Evolutionary conservation across 2,888 invertebrate species (phyloP).

Genomic region (Drosophila rellima): DNA sequence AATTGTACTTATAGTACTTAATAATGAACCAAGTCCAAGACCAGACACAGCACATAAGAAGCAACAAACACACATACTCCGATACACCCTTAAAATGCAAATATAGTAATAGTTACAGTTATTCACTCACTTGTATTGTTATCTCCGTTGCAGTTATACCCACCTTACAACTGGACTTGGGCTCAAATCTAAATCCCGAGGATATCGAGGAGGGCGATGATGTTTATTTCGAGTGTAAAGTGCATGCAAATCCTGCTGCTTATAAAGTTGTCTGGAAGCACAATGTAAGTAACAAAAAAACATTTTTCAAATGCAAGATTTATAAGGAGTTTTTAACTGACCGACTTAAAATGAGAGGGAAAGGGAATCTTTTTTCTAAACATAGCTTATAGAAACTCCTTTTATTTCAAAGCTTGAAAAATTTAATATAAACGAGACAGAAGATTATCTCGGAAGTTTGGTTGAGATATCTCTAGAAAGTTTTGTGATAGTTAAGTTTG

Average conservation of each 20-base stretch:
- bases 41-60: constrained; percentile 30
- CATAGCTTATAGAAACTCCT: constrained; percentile 2
- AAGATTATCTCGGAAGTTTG: too few species aligned
- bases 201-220: constrained; percentile 93
- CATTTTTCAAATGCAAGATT: constrained; percentile 29
- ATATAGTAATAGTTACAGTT: constrained; percentile 12
- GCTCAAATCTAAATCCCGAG: constrained; percentile 91
- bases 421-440: neutral
- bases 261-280: constrained; percentile 93
- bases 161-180: constrained; percentile 89
- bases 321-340: constrained; percentile 43
- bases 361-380: neutral
- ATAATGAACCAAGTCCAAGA: constrained; percentile 46
- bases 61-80: constrained; percentile 35
- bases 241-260: constrained; percentile 91
- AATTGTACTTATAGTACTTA: constrained; percentile 68
- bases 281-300: constrained; percentile 88
- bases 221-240: constrained; percentile 93
- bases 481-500: too few species aligned
- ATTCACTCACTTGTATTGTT: constrained; percentile 29
- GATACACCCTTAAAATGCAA: constrained; percentile 10
- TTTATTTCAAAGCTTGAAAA: neutral
- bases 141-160: constrained; percentile 87
- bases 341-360: neutral
- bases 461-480: too few species aligned